phyloP scores from a whole-genome alignment of 2,797 vertebrate species.

The Cygnus olor region DNA sequence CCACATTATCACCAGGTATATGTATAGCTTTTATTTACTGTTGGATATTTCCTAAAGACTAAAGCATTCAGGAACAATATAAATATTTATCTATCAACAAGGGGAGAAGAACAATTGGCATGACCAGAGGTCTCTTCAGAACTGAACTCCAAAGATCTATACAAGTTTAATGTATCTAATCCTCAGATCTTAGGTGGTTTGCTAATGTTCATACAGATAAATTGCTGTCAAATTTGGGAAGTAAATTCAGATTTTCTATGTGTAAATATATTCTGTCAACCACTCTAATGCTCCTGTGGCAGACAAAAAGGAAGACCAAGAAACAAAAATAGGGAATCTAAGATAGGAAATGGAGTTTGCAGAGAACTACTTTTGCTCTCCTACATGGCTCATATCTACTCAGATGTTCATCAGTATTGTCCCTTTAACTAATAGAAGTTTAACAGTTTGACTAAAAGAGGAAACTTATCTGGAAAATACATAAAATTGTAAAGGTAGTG shows the following conservation, averaged over 20 bases:
- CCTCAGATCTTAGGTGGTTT: not conserved
- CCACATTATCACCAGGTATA: not conserved
- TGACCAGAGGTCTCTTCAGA: not conserved
- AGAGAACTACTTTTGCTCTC: not conserved
- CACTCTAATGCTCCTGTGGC: accelerated
- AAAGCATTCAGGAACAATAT: not conserved
- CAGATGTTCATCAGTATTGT: not conserved
- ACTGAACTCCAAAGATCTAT: not conserved
- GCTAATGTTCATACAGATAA: not conserved
- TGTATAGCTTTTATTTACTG: not conserved
- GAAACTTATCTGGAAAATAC: not conserved
- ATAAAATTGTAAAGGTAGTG: not conserved
- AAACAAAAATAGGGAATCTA: not conserved
- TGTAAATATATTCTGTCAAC: not conserved
- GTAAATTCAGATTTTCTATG: not conserved
- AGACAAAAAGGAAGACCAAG: not conserved
- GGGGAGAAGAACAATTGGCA: not conserved
- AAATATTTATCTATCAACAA: not conserved
- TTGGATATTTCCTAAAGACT: not conserved
- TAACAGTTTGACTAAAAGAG: not conserved
- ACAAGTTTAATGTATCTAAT: not conserved
- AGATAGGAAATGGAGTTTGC: not conserved
- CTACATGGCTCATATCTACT: not conserved
- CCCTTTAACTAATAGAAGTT: not conserved
- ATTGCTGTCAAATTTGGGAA: not conserved